Evolutionary conservation across 2,113 vertebrate genomes (phyloP), one percentile per base, ranked within the genome.

Genomic region (Urocynchramus pylzowi): DNA sequence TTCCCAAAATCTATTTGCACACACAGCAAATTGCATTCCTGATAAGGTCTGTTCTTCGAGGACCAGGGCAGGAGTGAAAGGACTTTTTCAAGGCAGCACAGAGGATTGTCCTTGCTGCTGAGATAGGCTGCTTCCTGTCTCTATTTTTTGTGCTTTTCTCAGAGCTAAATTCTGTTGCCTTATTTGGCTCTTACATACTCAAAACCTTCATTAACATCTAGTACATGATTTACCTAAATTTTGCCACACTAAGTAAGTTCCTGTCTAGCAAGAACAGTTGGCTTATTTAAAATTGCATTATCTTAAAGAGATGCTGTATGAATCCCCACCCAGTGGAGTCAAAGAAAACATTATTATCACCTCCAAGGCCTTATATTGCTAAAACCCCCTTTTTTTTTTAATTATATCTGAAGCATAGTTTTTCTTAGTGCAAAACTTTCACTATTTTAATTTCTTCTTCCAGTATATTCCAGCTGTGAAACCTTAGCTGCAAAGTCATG

Each of bases 31-130:
- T 42, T 71, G 16, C 44, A 60, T 97, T 97, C 95, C 94, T 96
- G 90, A 59, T 50, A 90, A 96, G 93, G 90, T 97, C 95, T 97
- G 10, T 68, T 70, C 73, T 92, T 50, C 50, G 94, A 95, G 87
- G 91, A 89, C 64, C 16, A 63, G 84, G 74, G 54, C 67, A 95
- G 75, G 84, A 95, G 81, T 93, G 93, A 97, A 96, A 98, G 42
- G 60, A 44, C 10, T 49, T 96, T 76, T 90, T 68, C 81, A 95
- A 97, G 93, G 26, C 60, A 97, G 89, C 90, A 54, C 50, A 89
- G 50, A 75, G 84, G 52, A 82, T 87, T 95, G 84, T 95, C 74
- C 37, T 49, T 47, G 56, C 35, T 67, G 73, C 47, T 19, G 7
- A 86, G 23, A 67, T 17, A 33, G 71, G 53, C 68, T 65, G 68